Evolutionary conservation across 2,113 vertebrate species (phyloP).

Genomic region (Baryphthengus martii): DNA sequence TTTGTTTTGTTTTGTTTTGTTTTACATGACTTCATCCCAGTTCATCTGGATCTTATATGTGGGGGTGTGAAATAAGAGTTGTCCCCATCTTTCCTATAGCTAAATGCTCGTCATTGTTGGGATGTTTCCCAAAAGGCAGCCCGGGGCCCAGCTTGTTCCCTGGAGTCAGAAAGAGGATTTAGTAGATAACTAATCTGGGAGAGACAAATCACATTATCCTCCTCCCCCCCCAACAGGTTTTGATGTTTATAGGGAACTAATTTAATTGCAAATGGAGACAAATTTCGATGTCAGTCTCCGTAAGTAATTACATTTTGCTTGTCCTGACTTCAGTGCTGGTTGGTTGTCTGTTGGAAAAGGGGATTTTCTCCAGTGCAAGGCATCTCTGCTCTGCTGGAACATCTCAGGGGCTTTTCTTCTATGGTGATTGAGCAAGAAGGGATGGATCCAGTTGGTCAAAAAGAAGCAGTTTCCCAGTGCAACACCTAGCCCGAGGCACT

Average conservation of each 20-base stretch:
- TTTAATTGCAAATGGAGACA: conserved; percentile 28
- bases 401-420: neutral
- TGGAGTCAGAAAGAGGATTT: neutral
- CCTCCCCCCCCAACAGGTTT: neutral
- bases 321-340: neutral
- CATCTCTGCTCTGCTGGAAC: neutral
- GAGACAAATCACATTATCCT: neutral
- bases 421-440: neutral
- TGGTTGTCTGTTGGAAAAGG: neutral
- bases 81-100: neutral
- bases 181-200: neutral
- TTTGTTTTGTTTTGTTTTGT: conserved; percentile 16
- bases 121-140: neutral
- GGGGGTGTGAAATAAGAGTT: neutral
- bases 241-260: neutral
- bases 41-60: neutral
- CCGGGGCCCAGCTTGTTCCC: neutral
- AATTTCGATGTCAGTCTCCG: neutral
- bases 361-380: neutral
- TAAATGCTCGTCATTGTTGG: neutral
- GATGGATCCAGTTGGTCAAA: neutral
- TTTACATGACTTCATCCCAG: neutral
- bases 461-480: neutral
- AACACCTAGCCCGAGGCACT: neutral
- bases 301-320: neutral